Conservation (phyloP, 2,113 vertebrate genomes). For the Hydrolagus affinis region DNA sequence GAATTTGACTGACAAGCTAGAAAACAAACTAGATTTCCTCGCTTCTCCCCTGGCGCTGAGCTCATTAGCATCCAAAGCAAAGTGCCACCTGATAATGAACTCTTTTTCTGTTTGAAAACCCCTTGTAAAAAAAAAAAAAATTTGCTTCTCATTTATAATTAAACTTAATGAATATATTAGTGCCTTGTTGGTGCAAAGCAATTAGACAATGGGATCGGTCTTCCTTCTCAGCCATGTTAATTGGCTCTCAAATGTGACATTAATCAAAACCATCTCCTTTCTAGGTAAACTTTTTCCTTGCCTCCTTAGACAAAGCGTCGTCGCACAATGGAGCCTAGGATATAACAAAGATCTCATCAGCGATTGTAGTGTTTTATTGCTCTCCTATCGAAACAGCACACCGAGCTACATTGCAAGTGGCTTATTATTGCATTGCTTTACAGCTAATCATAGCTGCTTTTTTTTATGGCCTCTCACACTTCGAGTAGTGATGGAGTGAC, state of each 20-base stretch:
- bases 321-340: not conserved
- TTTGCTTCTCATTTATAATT: slow-evolving; percentile 68
- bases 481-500: not conserved
- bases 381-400: not conserved
- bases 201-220: slow-evolving; percentile 66
- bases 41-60: slow-evolving; percentile 37
- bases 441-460: slow-evolving; percentile 11
- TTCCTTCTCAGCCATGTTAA: slow-evolving; percentile 59
- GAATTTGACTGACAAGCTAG: not conserved
- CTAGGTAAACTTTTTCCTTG: slow-evolving; percentile 53
- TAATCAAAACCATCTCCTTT: slow-evolving; percentile 63
- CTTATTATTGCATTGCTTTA: not conserved
- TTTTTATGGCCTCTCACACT: slow-evolving; percentile 18
- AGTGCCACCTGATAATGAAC: slow-evolving; percentile 56
- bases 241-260: slow-evolving; percentile 66
- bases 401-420: not conserved
- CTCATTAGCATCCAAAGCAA: slow-evolving; percentile 50
- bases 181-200: slow-evolving; percentile 60
- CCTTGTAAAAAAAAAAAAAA: slow-evolving; percentile 59
- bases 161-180: slow-evolving; percentile 70
- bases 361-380: slow-evolving; percentile 12
- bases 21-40: slow-evolving; percentile 37
- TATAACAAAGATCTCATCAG: not conserved
- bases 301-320: not conserved
- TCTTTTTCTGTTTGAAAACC: slow-evolving; percentile 59